phyloP scores from a whole-genome alignment of 1,140 invertebrate species.

The Drosophila sproati region DNA sequence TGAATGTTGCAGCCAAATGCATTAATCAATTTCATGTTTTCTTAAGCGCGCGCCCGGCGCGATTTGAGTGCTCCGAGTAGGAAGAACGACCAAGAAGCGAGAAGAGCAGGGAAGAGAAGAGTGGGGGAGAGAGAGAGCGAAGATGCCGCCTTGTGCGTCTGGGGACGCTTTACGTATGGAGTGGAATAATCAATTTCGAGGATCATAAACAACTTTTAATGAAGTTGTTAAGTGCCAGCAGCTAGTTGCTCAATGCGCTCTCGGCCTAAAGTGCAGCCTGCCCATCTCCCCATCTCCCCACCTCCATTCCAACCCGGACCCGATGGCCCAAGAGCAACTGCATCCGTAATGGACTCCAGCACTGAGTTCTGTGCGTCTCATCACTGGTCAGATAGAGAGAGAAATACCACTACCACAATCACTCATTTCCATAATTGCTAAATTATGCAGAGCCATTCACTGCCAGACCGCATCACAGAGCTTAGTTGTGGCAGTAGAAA shows the following conservation, averaged over 20 bases:
- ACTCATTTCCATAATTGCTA: conserved; percentile 82
- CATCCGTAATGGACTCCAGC: conserved; percentile 62
- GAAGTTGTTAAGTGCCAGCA: conserved; percentile 84
- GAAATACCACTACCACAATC: conserved; percentile 16
- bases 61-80: conserved; percentile 62
- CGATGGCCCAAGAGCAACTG: conserved; percentile 31
- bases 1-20: conserved; percentile 77
- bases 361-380: conserved; percentile 4
- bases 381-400: conserved; percentile 8
- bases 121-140: not conserved
- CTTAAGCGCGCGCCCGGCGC: conserved; percentile 78
- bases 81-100: not conserved
- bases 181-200: conserved; percentile 84
- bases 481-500: conserved; percentile 9
- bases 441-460: conserved; percentile 66
- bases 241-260: conserved; percentile 66
- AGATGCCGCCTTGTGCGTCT: conserved; percentile 26
- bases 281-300: not conserved
- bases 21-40: conserved; percentile 84
- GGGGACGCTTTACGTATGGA: conserved; percentile 67
- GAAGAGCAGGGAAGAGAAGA: not conserved
- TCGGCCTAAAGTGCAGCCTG: conserved; percentile 63
- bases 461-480: conserved; percentile 7
- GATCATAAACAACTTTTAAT: conserved; percentile 84
- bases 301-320: not conserved